phyloP scores from a whole-genome alignment of 64 coral and sea anemone species.

The Dendrophyllia cribrosa region DNA sequence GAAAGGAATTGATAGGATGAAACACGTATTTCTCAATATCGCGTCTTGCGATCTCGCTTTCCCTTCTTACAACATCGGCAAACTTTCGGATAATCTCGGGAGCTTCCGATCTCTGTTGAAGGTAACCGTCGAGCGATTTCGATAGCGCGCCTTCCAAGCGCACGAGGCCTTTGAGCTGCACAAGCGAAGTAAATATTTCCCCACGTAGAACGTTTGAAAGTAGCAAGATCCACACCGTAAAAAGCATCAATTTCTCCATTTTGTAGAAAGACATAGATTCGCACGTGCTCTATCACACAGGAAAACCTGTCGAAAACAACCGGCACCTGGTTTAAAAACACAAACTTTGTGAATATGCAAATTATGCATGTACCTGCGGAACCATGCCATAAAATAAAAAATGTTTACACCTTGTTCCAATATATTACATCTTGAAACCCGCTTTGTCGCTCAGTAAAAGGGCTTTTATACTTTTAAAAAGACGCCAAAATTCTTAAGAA shows the following conservation, averaged over 20 bases:
- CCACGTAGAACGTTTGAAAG: background rate
- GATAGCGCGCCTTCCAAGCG: constrained; percentile 41
- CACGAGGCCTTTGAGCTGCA: constrained; percentile 55
- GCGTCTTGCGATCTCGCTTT: constrained; percentile 9
- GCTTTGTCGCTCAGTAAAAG: background rate
- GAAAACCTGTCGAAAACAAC: constrained; percentile 11
- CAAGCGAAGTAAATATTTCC: constrained; percentile 56
- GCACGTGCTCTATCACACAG: background rate
- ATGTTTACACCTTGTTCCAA: background rate
- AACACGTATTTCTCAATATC: constrained; percentile 45
- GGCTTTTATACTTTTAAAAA: background rate
- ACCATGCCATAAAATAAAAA: background rate
- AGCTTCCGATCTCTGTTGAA: background rate
- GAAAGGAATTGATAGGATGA: constrained; percentile 60
- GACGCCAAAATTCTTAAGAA: too few species aligned
- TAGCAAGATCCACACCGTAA: background rate
- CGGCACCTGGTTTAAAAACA: background rate
- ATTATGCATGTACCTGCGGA: background rate
- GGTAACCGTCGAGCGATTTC: constrained; percentile 34
- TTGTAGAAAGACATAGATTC: background rate
- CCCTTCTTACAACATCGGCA: constrained; percentile 34
- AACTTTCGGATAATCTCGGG: constrained; percentile 53
- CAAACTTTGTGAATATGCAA: background rate
- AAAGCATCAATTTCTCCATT: background rate
- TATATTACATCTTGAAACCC: too few species aligned